A percentile compares a stretch with the other conserved stretches of the same genome.
Evolutionary conservation across 2,888 invertebrate genomes (phyloP).

Genomic region (Dichetophora obliterata): DNA sequence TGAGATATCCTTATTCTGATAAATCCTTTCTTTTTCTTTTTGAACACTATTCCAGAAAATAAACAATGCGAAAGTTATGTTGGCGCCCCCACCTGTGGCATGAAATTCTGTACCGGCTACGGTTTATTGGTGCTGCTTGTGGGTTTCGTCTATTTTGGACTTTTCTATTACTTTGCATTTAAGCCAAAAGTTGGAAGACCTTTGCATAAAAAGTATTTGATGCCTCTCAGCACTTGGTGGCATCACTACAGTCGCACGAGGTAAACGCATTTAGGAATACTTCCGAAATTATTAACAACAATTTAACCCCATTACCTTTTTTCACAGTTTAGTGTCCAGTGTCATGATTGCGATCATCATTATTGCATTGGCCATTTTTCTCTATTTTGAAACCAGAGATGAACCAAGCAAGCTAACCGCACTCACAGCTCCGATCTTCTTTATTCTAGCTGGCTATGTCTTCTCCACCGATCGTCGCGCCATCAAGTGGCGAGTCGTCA

Average conservation of each 20-base stretch:
- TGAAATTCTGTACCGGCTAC: slow-evolving; percentile 76
- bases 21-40: not conserved
- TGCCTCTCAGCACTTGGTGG: slow-evolving; percentile 58
- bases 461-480: slow-evolving; percentile 75
- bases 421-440: slow-evolving; percentile 75
- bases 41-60: slow-evolving; percentile 35
- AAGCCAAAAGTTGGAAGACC: slow-evolving; percentile 71
- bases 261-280: slow-evolving; percentile 46
- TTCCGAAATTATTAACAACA: not conserved
- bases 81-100: slow-evolving; percentile 54
- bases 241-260: slow-evolving; percentile 57
- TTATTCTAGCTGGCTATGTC: slow-evolving; percentile 76
- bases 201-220: slow-evolving; percentile 52
- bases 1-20: too few species aligned
- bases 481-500: slow-evolving; percentile 84
- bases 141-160: slow-evolving; percentile 73
- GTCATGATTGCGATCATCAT: slow-evolving; percentile 70
- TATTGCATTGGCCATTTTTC: slow-evolving; percentile 72
- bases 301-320: not conserved
- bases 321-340: slow-evolving; percentile 71
- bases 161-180: slow-evolving; percentile 76
- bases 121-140: slow-evolving; percentile 79
- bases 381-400: slow-evolving; percentile 76
- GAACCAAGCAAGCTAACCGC: slow-evolving; percentile 77
- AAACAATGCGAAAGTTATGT: slow-evolving; percentile 37